These are phyloP conservation scores for Caenorhabditis latens DNA, from an alignment of 1,140 invertebrate genomes.

Conservation along the genomic window DNA sequence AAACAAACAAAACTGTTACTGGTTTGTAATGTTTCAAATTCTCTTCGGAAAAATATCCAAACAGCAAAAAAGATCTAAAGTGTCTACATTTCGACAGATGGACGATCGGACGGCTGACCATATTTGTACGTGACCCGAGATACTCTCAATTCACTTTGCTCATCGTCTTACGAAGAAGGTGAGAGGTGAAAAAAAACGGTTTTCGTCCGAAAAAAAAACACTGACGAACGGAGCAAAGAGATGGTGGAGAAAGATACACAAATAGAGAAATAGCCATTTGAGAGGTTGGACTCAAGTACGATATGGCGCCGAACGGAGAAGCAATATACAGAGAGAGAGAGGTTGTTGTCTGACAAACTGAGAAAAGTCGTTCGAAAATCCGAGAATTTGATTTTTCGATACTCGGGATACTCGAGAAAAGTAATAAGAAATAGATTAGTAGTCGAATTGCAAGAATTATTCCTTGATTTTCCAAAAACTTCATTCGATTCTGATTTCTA, in stretches of 20 bases:
- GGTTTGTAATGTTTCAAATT: too few species aligned
- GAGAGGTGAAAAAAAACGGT: neutral
- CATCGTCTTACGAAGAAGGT: neutral
- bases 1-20: too few species aligned
- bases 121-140: conserved; percentile 23
- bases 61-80: neutral
- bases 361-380: neutral
- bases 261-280: conserved; percentile 32
- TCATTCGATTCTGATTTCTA: too few species aligned
- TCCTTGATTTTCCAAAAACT: too few species aligned
- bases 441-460: too few species aligned
- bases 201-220: neutral
- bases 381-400: too few species aligned
- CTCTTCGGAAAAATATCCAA: too few species aligned
- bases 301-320: neutral
- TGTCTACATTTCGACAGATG: neutral
- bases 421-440: too few species aligned
- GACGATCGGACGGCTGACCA: conserved; percentile 23
- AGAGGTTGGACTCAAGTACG: conserved; percentile 27
- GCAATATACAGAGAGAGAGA: too few species aligned
- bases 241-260: conserved; percentile 7
- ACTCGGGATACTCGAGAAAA: too few species aligned
- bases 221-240: conserved; percentile 17
- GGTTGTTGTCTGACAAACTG: neutral
- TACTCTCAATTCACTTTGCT: conserved; percentile 8